Percentiles rank a stretch among this genome's conserved stretches.
Evolutionary conservation across 2,797 vertebrate genomes (phyloP).

Genomic region (Sebastes diploproa): DNA sequence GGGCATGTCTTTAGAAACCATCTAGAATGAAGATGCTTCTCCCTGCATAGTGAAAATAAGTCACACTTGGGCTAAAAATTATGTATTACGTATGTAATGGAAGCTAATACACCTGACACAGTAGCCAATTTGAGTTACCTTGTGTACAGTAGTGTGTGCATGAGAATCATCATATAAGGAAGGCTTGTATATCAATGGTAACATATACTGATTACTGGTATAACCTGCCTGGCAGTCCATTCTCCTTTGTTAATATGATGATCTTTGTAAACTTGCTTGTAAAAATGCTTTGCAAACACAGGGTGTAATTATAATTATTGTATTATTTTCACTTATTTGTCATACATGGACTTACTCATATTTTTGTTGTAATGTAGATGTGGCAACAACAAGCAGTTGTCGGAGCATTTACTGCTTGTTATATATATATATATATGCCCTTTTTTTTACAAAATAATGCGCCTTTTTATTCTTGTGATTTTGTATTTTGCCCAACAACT

Average conservation of each 20-base stretch:
- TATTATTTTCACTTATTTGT: background rate
- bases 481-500: background rate
- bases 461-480: background rate
- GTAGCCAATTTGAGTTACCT: background rate
- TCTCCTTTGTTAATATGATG: background rate
- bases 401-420: background rate
- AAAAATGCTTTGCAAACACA: background rate
- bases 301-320: background rate
- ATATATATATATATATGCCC: too few species aligned
- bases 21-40: background rate
- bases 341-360: background rate
- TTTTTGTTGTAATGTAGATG: background rate
- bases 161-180: background rate
- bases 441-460: background rate
- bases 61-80: accelerated
- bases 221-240: background rate
- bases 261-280: background rate
- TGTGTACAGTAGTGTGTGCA: background rate
- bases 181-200: background rate
- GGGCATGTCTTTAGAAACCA: background rate
- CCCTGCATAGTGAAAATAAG: background rate
- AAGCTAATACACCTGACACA: background rate
- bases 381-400: background rate
- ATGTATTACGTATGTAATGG: background rate
- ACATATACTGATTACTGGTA: background rate